Conservation (phyloP, 2,888 invertebrate species). For the Rhagium mordax region DNA sequence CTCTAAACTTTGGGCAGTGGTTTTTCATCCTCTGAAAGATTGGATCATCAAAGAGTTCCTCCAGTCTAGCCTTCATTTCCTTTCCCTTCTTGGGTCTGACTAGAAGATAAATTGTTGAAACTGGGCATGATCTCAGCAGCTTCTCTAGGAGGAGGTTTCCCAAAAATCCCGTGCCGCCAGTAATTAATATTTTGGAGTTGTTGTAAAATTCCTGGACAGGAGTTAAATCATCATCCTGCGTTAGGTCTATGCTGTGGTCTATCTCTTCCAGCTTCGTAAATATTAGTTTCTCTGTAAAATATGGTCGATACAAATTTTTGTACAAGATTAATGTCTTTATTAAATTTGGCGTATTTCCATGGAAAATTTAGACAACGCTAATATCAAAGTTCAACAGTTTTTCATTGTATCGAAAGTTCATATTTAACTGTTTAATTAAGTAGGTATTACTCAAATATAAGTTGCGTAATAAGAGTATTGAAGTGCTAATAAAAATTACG, state of each 20-base stretch:
- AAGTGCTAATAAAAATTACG: too few relatives aligned
- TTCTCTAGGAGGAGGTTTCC: slow-evolving; percentile 76
- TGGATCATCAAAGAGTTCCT: slow-evolving; percentile 79
- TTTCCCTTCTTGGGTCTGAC: slow-evolving; percentile 76
- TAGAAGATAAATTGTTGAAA: slow-evolving; percentile 74
- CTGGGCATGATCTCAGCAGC: slow-evolving; percentile 72
- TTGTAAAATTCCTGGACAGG: slow-evolving; percentile 67
- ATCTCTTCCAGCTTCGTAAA: not conserved
- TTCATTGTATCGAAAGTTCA: too few relatives aligned
- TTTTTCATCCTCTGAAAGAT: slow-evolving; percentile 74
- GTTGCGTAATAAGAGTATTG: too few relatives aligned
- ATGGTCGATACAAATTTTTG: too few relatives aligned
- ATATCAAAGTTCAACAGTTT: too few relatives aligned
- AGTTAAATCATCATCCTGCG: slow-evolving; percentile 35
- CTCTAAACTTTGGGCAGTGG: slow-evolving; percentile 75
- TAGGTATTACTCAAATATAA: too few relatives aligned
- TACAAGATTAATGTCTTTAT: too few relatives aligned
- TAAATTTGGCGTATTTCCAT: too few relatives aligned
- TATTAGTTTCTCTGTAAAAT: too few relatives aligned
- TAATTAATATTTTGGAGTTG: slow-evolving; percentile 67
- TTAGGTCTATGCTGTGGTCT: too few relatives aligned
- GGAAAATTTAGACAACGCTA: too few relatives aligned
- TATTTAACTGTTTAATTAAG: too few relatives aligned
- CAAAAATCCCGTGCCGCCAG: slow-evolving; percentile 74
- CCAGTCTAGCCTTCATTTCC: slow-evolving; percentile 77